These are phyloP conservation scores for Callorhinus ursinus DNA, from an alignment of 2,113 vertebrate genomes.

Conservation along the genomic window DNA sequence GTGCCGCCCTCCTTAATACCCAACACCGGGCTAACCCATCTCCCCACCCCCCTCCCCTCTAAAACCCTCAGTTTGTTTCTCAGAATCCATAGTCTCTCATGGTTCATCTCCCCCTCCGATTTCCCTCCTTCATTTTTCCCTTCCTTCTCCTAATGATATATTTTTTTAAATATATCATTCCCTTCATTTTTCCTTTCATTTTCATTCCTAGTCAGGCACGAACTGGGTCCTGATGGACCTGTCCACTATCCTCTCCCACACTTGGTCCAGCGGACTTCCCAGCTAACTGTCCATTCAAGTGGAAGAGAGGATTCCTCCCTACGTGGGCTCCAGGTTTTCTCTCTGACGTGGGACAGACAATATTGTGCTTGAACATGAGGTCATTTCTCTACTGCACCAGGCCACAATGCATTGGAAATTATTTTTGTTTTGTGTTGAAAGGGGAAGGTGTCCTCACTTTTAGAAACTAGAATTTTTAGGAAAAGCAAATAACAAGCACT, in stretches of 20 bases:
- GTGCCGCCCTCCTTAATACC: no score
- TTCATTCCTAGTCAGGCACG: no score
- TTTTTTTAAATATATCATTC: neutral
- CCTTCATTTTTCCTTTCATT: no score
- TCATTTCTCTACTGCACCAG: neutral
- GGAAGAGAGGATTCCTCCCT: no score
- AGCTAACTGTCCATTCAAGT: neutral
- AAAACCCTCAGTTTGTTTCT: no score
- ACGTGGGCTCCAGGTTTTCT: neutral
- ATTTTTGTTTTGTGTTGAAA: neutral
- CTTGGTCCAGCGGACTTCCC: neutral
- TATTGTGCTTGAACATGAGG: no score
- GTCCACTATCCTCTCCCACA: rapidly evolving
- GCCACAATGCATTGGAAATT: neutral
- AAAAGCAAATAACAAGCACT: neutral
- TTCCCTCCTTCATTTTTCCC: no score
- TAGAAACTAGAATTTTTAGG: neutral
- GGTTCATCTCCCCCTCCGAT: no score
- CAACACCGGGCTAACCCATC: no score
- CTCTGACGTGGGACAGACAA: neutral
- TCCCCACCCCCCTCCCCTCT: no score
- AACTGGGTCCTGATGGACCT: neutral
- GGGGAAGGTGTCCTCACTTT: neutral
- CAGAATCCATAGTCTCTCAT: no score
- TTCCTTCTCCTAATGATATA: neutral